These are phyloP conservation scores for Dreissena polymorpha DNA, from an alignment of 1,140 invertebrate genomes.

Conservation along the genomic window DNA sequence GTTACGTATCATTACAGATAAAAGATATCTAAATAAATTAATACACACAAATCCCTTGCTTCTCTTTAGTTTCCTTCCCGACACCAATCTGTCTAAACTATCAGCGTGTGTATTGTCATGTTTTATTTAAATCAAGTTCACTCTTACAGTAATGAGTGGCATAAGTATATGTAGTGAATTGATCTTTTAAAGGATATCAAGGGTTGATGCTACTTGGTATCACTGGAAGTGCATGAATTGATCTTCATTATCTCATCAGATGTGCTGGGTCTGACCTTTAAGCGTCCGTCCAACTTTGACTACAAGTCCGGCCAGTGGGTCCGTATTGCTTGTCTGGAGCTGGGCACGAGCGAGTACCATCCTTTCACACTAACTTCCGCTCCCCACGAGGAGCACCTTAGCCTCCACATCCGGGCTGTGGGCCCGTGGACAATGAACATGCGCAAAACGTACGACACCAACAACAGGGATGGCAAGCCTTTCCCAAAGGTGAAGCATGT, in stretches of 20 bases:
- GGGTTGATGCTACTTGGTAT: neutral
- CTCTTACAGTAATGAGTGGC: too few relatives aligned
- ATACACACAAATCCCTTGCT: too few relatives aligned
- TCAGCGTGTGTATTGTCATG: too few relatives aligned
- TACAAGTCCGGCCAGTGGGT: slow-evolving; percentile 96
- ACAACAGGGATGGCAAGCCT: slow-evolving; percentile 67
- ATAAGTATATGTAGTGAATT: too few relatives aligned
- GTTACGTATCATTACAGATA: too few relatives aligned
- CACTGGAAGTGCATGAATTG: neutral
- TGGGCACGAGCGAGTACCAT: slow-evolving; percentile 96
- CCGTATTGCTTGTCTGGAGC: slow-evolving; percentile 94
- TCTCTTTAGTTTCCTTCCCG: too few relatives aligned
- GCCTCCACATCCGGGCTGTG: slow-evolving; percentile 94
- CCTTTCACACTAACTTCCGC: slow-evolving; percentile 99
- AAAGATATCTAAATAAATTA: too few relatives aligned
- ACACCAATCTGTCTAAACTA: too few relatives aligned
- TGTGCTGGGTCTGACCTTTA: slow-evolving; percentile 82
- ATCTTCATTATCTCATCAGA: slow-evolving; percentile 72
- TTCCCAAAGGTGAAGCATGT: slow-evolving; percentile 72
- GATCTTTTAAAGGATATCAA: too few relatives aligned
- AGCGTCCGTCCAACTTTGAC: slow-evolving; percentile 95
- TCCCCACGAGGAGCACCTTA: slow-evolving; percentile 98
- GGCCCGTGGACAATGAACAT: slow-evolving; percentile 91
- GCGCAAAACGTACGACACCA: slow-evolving; percentile 81
- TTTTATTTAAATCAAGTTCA: too few relatives aligned